phyloP scores from a whole-genome alignment of 2,888 invertebrate species.

The Helicoverpa assulta region DNA sequence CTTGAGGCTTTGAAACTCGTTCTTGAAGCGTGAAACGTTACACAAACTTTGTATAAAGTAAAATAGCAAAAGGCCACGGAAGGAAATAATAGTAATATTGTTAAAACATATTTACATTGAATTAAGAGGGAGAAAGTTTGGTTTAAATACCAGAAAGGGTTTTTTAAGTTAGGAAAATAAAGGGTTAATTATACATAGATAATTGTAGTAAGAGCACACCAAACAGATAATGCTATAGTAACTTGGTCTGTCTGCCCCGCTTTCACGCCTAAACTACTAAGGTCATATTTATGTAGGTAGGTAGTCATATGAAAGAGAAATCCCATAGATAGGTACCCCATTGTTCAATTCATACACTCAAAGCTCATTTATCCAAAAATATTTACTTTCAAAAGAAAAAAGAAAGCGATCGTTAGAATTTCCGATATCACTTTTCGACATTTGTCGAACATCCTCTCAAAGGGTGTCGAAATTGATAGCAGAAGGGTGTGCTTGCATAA shows the following conservation, averaged over 20 bases:
- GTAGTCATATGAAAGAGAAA: too few species aligned
- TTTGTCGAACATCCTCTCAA: slow-evolving; percentile 18
- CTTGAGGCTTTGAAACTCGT: slow-evolving; percentile 26
- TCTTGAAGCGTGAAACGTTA: slow-evolving; percentile 27
- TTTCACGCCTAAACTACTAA: too few species aligned
- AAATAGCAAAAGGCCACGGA: slow-evolving; percentile 3
- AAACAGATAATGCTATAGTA: too few species aligned
- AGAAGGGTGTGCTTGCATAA: background rate
- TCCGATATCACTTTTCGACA: slow-evolving; percentile 27
- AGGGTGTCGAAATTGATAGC: slow-evolving; percentile 11
- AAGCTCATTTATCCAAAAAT: background rate
- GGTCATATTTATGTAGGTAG: too few species aligned
- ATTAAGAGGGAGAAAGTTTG: background rate
- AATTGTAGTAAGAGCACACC: too few species aligned
- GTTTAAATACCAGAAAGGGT: too few species aligned
- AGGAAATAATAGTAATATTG: slow-evolving; percentile 1
- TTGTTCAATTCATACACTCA: too few species aligned
- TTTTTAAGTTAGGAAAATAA: too few species aligned
- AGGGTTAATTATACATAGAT: too few species aligned
- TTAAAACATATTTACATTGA: slow-evolving; percentile 1
- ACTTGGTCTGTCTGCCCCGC: too few species aligned
- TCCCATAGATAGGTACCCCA: too few species aligned
- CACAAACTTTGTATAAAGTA: slow-evolving; percentile 25
- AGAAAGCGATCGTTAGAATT: slow-evolving; percentile 21
- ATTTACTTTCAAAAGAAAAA: background rate